A percentile compares a stretch with the other conserved stretches of the same genome.
Evolutionary conservation across 2,113 vertebrate genomes (phyloP).

Genomic region (Malurus melanocephalus): DNA sequence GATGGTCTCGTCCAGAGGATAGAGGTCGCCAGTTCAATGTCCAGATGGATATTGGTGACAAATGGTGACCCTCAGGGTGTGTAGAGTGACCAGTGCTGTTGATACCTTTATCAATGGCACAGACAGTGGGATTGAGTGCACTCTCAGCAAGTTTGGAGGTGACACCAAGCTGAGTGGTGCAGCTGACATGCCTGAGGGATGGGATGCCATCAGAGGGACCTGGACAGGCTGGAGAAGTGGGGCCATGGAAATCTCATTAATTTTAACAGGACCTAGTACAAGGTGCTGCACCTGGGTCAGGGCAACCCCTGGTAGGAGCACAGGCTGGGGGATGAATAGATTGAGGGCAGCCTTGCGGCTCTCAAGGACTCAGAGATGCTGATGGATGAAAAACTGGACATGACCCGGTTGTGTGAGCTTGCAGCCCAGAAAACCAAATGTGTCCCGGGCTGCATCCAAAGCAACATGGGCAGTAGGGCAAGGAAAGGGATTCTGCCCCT

Average conservation of each 20-base stretch:
- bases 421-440: not conserved
- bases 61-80: not conserved
- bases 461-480: rapidly evolving
- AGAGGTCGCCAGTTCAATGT: not conserved
- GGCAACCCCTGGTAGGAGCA: not conserved
- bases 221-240: not conserved
- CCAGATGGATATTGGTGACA: rapidly evolving
- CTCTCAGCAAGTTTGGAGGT: not conserved
- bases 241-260: not conserved
- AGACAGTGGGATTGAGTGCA: not conserved
- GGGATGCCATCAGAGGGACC: not conserved
- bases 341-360: not conserved
- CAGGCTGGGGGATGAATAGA: not conserved
- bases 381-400: not conserved
- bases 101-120: not conserved
- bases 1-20: not conserved
- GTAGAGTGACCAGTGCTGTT: not conserved
- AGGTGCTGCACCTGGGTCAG: not conserved
- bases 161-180: not conserved
- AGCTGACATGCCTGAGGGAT: not conserved
- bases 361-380: not conserved
- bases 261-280: not conserved
- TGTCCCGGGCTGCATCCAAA: not conserved
- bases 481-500: not conserved
- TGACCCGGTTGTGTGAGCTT: not conserved